phyloP scores from a whole-genome alignment of 2,113 vertebrate species.

The Struthio camelus region DNA sequence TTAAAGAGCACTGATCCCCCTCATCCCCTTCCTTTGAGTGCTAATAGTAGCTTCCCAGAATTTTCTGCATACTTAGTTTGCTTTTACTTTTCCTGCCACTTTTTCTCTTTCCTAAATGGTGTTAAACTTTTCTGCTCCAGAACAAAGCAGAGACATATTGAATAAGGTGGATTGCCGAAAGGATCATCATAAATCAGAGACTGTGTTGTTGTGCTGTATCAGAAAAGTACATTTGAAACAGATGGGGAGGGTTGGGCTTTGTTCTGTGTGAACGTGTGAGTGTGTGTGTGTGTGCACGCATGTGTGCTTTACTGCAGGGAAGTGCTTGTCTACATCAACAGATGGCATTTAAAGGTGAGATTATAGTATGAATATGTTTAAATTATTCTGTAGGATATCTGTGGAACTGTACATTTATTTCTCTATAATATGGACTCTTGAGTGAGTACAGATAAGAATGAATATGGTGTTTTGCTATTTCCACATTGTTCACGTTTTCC shows the following conservation, averaged over 20 bases:
- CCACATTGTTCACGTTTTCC: background rate
- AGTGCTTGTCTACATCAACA: background rate
- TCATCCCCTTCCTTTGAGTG: background rate
- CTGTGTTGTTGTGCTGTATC: background rate
- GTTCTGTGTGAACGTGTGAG: too few species aligned
- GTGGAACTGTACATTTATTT: background rate
- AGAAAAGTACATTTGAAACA: background rate
- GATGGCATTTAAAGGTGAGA: background rate
- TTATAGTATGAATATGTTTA: background rate
- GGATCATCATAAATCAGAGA: background rate
- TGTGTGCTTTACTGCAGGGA: background rate
- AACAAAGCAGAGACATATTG: background rate
- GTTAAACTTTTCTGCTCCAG: background rate
- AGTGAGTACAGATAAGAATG: background rate
- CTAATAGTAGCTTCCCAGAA: background rate
- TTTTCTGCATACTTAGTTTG: rapidly evolving
- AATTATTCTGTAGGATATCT: background rate
- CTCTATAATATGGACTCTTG: background rate
- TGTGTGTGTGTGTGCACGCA: too few species aligned
- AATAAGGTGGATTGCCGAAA: background rate
- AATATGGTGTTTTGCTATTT: background rate
- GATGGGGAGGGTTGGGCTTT: rapidly evolving
- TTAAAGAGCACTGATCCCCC: rapidly evolving
- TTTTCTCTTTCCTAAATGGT: background rate
- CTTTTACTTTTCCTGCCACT: background rate